A percentile compares a stretch with the other conserved stretches of the same genome.
Evolutionary conservation across 2,797 vertebrate genomes (phyloP).

Genomic region (Syngnathus rostellatus): DNA sequence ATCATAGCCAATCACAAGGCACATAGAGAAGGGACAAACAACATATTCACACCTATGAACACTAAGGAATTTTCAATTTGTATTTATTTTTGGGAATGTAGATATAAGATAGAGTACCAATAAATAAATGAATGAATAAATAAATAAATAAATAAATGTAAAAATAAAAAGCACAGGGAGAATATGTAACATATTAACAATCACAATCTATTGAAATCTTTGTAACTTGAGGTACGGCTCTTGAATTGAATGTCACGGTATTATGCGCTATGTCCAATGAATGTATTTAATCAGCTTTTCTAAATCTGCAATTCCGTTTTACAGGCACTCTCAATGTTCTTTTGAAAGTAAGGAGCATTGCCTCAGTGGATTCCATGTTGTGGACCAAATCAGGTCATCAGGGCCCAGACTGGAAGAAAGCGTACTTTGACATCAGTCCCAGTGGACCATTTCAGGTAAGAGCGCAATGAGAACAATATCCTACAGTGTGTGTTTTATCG

Average conservation of each 20-base stretch:
- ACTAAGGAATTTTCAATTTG: too few relatives aligned
- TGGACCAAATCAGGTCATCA: slow-evolving; percentile 84
- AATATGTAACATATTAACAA: background rate
- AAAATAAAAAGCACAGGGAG: background rate
- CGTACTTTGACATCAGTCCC: slow-evolving; percentile 80
- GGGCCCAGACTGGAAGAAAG: slow-evolving; percentile 83
- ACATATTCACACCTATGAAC: too few relatives aligned
- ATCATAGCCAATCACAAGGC: background rate
- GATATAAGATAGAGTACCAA: background rate
- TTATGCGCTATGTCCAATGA: background rate
- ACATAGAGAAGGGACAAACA: background rate
- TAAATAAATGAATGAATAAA: too few relatives aligned
- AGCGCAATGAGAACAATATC: background rate
- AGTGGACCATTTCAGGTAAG: slow-evolving; percentile 89
- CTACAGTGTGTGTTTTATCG: background rate
- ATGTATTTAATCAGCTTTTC: background rate
- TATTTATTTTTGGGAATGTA: too few relatives aligned
- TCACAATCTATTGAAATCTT: background rate
- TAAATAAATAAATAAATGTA: background rate
- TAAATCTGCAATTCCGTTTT: slow-evolving; percentile 1
- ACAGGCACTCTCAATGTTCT: slow-evolving; percentile 85
- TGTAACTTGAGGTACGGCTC: background rate
- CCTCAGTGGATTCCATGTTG: slow-evolving; percentile 74
- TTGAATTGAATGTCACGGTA: background rate
- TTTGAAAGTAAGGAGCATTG: slow-evolving; percentile 80